Evolutionary conservation across 2,888 invertebrate species (phyloP).

Genomic region (Erynnis tages): DNA sequence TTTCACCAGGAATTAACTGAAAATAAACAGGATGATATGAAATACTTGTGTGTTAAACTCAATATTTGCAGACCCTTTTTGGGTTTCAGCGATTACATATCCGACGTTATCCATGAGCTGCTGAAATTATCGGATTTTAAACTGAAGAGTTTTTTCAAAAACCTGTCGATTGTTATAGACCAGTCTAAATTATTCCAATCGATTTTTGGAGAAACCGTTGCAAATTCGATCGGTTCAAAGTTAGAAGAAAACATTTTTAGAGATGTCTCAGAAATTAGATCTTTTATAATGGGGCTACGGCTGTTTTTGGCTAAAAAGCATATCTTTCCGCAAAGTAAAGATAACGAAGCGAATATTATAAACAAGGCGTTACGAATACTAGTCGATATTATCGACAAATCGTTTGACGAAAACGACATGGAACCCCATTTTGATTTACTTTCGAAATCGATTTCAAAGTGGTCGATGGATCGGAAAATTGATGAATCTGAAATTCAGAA

Average conservation of each 20-base stretch:
- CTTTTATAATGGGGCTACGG: constrained; percentile 33
- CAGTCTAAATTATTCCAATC: constrained; percentile 36
- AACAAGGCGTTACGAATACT: constrained; percentile 44
- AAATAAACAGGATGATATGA: constrained; percentile 40
- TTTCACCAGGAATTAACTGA: constrained; percentile 29
- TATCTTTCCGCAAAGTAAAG: constrained; percentile 33
- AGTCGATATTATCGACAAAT: constrained; percentile 49
- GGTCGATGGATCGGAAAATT: constrained; percentile 29
- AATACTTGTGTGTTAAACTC: constrained; percentile 38
- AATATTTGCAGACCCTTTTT: constrained; percentile 46
- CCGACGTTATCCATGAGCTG: constrained; percentile 41
- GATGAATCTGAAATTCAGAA: constrained; percentile 35
- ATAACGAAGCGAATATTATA: constrained; percentile 30
- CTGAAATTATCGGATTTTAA: constrained; percentile 39
- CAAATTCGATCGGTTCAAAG: constrained; percentile 31
- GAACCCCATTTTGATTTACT: constrained; percentile 40
- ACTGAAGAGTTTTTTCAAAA: constrained; percentile 32
- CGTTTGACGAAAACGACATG: constrained; percentile 36
- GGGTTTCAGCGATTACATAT: constrained; percentile 43
- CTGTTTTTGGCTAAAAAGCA: constrained; percentile 39
- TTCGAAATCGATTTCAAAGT: constrained; percentile 35
- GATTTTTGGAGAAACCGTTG: constrained; percentile 37
- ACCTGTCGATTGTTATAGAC: constrained; percentile 24
- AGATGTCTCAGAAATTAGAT: constrained; percentile 32
- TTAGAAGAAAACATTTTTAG: constrained; percentile 14